Percentiles rank a stretch among this genome's conserved stretches.
phyloP scores from a whole-genome alignment of 2,113 vertebrate genomes.

The Theropithecus gelada region DNA sequence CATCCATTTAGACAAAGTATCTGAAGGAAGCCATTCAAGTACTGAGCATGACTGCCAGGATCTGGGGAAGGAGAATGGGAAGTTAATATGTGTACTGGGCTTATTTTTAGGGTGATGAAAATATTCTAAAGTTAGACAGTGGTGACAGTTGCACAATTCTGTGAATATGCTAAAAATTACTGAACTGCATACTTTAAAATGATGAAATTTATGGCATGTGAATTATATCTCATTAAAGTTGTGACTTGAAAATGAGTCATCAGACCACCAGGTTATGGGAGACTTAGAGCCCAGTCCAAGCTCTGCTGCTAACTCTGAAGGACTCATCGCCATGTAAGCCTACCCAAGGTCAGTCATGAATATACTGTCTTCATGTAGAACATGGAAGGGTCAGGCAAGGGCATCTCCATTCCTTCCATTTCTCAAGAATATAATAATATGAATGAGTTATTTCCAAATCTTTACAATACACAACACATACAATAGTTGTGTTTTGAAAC shows the following conservation, averaged over 20 bases:
- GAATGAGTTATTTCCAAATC: neutral
- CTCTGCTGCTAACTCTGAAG: neutral
- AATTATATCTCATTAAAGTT: neutral
- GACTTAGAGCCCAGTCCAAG: neutral
- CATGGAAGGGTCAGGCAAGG: neutral
- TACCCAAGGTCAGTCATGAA: neutral
- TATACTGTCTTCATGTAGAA: neutral
- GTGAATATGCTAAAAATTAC: neutral
- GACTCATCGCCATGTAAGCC: neutral
- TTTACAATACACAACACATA: neutral
- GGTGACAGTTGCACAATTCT: neutral
- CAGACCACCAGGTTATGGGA: neutral
- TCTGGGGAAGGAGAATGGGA: neutral
- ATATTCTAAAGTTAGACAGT: neutral
- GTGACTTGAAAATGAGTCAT: neutral
- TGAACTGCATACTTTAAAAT: neutral
- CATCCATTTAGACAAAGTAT: neutral
- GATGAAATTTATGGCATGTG: neutral
- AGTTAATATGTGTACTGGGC: neutral
- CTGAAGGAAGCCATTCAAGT: neutral
- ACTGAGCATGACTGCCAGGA: neutral
- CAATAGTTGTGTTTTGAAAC: neutral
- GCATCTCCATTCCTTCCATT: neutral
- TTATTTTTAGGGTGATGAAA: neutral
- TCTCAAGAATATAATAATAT: neutral